These are phyloP conservation scores for Stegodyphus mimosarum DNA, from an alignment of 1,140 invertebrate species.

Conservation along the genomic window DNA sequence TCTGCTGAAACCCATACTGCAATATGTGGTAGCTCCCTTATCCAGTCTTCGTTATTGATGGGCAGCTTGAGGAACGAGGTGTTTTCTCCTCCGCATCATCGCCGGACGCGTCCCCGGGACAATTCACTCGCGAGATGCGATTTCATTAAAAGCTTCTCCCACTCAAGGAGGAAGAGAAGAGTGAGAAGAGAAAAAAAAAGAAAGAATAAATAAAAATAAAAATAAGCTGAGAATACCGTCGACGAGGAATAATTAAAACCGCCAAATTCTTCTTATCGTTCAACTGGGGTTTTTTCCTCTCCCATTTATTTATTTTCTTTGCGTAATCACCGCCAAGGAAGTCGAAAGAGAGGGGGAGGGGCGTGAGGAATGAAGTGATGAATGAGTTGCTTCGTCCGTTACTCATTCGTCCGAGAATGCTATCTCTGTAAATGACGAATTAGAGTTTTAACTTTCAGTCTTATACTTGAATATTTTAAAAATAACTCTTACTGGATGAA, in stretches of 20 bases:
- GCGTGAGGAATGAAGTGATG: background rate
- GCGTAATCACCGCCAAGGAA: background rate
- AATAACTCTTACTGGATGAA: too few species aligned
- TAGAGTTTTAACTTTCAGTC: too few species aligned
- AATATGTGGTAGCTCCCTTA: conserved; percentile 12
- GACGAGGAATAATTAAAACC: conserved; percentile 57
- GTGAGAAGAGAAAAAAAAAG: background rate
- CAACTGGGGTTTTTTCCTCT: conserved; percentile 2
- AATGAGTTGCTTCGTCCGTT: background rate
- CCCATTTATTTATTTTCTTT: conserved; percentile 20
- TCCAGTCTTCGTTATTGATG: conserved; percentile 37
- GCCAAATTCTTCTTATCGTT: conserved; percentile 47
- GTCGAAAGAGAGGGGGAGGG: background rate
- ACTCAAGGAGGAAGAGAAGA: background rate
- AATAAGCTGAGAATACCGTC: conserved; percentile 28
- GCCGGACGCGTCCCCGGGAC: conserved; percentile 42
- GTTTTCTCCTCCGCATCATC: conserved; percentile 47
- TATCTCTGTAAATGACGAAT: too few species aligned
- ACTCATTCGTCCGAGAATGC: background rate
- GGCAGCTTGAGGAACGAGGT: conserved; percentile 43
- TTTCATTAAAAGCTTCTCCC: conserved; percentile 57
- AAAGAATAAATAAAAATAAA: conserved; percentile 26
- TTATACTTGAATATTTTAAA: too few species aligned
- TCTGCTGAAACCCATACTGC: background rate
- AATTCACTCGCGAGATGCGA: conserved; percentile 57